A percentile compares a stretch with the other conserved stretches of the same genome.
These are phyloP conservation scores for Felis catus DNA, from an alignment of 2,113 vertebrate genomes.

Conservation along the genomic window DNA sequence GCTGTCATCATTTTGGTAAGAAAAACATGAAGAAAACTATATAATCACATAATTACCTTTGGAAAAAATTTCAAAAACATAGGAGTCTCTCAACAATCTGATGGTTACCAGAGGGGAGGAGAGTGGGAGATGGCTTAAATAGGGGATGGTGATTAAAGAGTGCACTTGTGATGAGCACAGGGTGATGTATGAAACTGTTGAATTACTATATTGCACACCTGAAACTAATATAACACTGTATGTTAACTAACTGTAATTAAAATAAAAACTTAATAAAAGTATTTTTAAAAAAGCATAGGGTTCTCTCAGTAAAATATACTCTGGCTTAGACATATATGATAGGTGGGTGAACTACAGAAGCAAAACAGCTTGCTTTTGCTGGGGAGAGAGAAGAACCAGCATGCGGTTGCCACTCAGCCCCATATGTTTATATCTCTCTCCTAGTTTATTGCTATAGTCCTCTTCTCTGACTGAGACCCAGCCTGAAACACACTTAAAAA, in stretches of 20 bases:
- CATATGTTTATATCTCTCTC: background rate
- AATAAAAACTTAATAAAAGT: background rate
- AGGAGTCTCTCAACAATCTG: background rate
- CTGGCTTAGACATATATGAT: background rate
- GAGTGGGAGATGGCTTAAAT: background rate
- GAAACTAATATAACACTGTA: background rate
- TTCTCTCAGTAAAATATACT: background rate
- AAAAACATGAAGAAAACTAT: background rate
- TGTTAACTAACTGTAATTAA: background rate
- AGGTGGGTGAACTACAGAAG: background rate
- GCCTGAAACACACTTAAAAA: background rate
- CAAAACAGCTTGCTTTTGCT: background rate
- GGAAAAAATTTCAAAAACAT: background rate
- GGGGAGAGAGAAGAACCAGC: background rate
- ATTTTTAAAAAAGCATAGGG: background rate
- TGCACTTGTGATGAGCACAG: background rate
- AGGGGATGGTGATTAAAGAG: background rate
- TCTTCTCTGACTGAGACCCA: background rate
- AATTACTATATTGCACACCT: background rate
- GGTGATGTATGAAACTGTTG: background rate
- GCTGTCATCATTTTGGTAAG: constrained; percentile 6
- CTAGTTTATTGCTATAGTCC: background rate
- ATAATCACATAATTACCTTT: background rate
- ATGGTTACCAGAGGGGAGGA: background rate
- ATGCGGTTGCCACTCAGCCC: background rate